These are phyloP conservation scores for Limonius californicus DNA, from an alignment of 1,140 invertebrate species.

Conservation along the genomic window DNA sequence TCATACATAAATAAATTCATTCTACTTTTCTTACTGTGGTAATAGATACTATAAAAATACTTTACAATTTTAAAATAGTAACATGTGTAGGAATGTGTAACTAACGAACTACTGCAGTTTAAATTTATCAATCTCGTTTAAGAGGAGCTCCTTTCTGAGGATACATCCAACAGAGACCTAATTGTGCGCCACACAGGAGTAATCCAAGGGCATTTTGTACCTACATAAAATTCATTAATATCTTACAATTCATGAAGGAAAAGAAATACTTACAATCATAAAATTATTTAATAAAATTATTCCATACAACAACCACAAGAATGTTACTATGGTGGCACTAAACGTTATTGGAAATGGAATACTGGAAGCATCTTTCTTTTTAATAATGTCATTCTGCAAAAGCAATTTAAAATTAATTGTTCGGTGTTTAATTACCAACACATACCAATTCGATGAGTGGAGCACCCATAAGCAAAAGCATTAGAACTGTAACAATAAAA, in stretches of 20 bases:
- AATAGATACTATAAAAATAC: too few relatives aligned
- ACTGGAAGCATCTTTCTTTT: slow-evolving; percentile 69
- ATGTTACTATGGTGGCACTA: slow-evolving; percentile 68
- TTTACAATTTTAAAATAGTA: too few relatives aligned
- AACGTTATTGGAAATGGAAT: slow-evolving; percentile 81
- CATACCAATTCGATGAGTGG: slow-evolving; percentile 69
- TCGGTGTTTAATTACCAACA: slow-evolving; percentile 36
- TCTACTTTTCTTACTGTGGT: too few relatives aligned
- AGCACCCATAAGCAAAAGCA: slow-evolving; percentile 63
- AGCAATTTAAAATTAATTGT: too few relatives aligned
- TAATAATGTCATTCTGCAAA: slow-evolving; percentile 65
- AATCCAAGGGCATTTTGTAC: slow-evolving; percentile 23
- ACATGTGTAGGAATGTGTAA: too few relatives aligned
- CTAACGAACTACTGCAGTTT: too few relatives aligned
- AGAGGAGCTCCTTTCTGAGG: too few relatives aligned
- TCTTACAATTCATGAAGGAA: slow-evolving; percentile 26
- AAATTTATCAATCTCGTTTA: too few relatives aligned
- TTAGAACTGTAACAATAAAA: slow-evolving; percentile 62
- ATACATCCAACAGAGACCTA: slow-evolving; percentile 14
- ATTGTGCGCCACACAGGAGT: slow-evolving; percentile 19
- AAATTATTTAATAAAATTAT: slow-evolving; percentile 72
- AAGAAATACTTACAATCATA: slow-evolving; percentile 75
- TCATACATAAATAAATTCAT: too few relatives aligned
- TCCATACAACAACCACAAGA: slow-evolving; percentile 77
- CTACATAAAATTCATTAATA: slow-evolving; percentile 14